phyloP scores from a whole-genome alignment of 2,797 vertebrate species.

The Anisognathus igniventris region DNA sequence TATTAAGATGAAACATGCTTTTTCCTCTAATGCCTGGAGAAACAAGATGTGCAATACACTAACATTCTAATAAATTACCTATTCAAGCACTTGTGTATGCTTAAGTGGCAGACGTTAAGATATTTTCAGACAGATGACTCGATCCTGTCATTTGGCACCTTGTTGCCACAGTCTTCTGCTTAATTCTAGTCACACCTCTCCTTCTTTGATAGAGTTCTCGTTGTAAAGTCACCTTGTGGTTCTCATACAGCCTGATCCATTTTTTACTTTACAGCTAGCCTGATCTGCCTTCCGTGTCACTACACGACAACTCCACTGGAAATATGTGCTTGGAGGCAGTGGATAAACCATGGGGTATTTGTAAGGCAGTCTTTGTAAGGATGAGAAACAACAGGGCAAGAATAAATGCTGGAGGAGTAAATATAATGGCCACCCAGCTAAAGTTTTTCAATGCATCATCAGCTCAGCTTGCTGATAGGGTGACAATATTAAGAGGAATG shows the following conservation, averaged over 20 bases:
- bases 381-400: not conserved
- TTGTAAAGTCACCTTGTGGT: conserved; percentile 69
- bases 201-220: conserved; percentile 38
- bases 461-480: conserved; percentile 51
- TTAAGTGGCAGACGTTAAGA: conserved; percentile 25
- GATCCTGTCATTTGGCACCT: conserved; percentile 30
- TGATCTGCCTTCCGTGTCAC: conserved; percentile 42
- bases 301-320: conserved; percentile 33
- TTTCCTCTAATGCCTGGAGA: not conserved
- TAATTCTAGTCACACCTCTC: conserved; percentile 67
- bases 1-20: conserved; percentile 9
- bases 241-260: conserved; percentile 13
- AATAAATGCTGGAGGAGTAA: conserved; percentile 11
- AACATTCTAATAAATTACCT: not conserved
- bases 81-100: not conserved
- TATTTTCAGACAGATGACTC: conserved; percentile 28
- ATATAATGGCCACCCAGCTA: not conserved
- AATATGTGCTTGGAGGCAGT: not conserved
- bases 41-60: not conserved
- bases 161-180: conserved; percentile 17
- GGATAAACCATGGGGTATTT: conserved; percentile 10
- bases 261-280: conserved; percentile 39
- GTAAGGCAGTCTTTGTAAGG: not conserved
- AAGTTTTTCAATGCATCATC: conserved; percentile 22
- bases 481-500: not conserved